Percentiles rank a stretch among this genome's conserved stretches.
Conservation (phyloP, 2,888 invertebrate species). For the Eupithecia vulgata region DNA sequence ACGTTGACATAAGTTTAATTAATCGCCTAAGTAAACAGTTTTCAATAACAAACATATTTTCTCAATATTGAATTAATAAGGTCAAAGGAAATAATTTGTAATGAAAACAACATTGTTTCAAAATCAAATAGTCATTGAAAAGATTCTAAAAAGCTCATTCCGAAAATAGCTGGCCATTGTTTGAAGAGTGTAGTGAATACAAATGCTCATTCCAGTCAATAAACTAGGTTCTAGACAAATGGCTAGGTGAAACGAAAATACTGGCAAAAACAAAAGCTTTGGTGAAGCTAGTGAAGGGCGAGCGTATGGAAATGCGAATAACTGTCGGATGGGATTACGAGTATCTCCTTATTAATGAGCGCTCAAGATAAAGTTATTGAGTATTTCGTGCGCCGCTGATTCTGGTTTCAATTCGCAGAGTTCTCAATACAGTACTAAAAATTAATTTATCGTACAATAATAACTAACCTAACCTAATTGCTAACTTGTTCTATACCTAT, state of each 20-base stretch:
- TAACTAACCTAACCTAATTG: too few species aligned
- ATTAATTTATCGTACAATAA: too few species aligned
- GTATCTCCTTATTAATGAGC: too few species aligned
- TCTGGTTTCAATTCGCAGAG: too few species aligned
- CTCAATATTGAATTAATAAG: not conserved
- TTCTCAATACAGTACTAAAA: too few species aligned
- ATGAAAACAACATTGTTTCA: constrained; percentile 1
- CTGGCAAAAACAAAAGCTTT: too few species aligned
- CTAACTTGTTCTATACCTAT: too few species aligned
- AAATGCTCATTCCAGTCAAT: constrained; percentile 11
- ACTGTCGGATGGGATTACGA: too few species aligned
- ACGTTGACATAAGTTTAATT: not conserved
- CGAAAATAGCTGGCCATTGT: constrained; percentile 11
- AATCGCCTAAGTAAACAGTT: not conserved
- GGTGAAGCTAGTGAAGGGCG: too few species aligned
- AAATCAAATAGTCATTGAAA: constrained; percentile 3
- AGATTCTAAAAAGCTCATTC: constrained; percentile 2
- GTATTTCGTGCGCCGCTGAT: too few species aligned
- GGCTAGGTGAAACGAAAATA: not conserved
- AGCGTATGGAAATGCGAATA: too few species aligned
- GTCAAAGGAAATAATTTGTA: not conserved
- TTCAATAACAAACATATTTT: not conserved
- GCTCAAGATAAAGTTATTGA: too few species aligned
- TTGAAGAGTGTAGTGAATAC: constrained; percentile 25
- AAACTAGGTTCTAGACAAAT: not conserved